phyloP scores from a whole-genome alignment of 2,888 invertebrate species.

The Chromoteleia sp. region DNA sequence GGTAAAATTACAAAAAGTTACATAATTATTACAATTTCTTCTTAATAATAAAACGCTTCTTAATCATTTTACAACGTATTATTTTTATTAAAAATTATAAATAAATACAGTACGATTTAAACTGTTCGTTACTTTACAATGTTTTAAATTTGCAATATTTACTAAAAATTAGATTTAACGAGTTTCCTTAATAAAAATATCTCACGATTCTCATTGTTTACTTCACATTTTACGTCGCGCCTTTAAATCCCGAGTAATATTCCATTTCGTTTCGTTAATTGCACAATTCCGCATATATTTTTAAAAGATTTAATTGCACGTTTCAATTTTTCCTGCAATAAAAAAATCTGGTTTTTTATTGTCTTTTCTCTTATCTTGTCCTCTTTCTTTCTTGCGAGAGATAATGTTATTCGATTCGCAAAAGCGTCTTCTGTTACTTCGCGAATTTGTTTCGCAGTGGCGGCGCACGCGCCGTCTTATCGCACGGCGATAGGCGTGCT shows the following conservation, averaged over 20 bases:
- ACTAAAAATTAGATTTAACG: no score
- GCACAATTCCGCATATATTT: neutral
- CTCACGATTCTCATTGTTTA: no score
- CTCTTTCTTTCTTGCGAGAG: constrained; percentile 1
- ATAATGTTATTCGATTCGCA: neutral
- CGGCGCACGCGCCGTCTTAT: constrained; percentile 24
- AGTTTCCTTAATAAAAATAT: no score
- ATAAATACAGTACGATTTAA: no score
- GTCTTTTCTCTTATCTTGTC: neutral
- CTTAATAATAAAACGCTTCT: no score
- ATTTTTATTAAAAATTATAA: no score
- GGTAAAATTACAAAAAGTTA: no score
- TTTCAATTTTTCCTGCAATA: constrained; percentile 30
- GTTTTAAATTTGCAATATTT: no score
- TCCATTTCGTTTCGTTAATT: constrained; percentile 13
- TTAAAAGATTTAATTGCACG: neutral
- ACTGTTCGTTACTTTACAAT: no score
- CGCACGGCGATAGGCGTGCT: constrained; percentile 24
- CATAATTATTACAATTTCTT: no score
- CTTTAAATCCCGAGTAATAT: neutral
- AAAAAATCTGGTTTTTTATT: neutral
- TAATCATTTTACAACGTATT: no score
- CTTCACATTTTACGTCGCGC: no score
- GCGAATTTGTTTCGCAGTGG: neutral
- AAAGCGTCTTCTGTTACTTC: constrained; percentile 7